Percentiles rank a stretch among this genome's conserved stretches.
phyloP scores from a whole-genome alignment of 2,113 vertebrate genomes.

The Nothoprocta perdicaria region DNA sequence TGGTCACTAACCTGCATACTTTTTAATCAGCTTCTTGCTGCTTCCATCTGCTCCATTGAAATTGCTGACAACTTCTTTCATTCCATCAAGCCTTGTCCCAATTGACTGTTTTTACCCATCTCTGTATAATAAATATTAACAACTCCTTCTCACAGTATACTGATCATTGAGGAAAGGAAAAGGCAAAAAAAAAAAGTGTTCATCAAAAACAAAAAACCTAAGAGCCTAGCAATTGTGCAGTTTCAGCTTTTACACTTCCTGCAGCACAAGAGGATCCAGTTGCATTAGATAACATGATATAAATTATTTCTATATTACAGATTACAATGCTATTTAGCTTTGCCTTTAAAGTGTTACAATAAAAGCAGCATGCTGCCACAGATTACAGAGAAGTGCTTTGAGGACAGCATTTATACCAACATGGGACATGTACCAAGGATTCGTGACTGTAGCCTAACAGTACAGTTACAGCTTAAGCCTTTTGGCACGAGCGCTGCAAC shows the following conservation, averaged over 20 bases:
- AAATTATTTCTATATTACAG: too few relatives aligned
- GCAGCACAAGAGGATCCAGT: neutral
- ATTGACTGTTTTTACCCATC: accelerated
- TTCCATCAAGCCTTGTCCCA: neutral
- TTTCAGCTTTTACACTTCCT: neutral
- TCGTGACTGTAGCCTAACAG: neutral
- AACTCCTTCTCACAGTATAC: neutral
- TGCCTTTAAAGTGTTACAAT: neutral
- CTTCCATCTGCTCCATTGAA: neutral
- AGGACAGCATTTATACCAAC: neutral
- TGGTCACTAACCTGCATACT: neutral
- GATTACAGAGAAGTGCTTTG: neutral
- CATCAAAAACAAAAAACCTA: neutral
- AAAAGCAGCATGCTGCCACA: neutral
- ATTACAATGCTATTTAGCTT: neutral
- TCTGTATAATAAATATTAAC: neutral
- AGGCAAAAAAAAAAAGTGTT: neutral
- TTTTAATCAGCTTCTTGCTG: neutral
- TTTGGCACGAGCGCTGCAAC: accelerated
- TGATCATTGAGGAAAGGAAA: neutral
- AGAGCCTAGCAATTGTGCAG: neutral
- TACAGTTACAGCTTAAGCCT: accelerated
- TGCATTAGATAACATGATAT: accelerated
- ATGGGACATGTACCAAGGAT: accelerated
- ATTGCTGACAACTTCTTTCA: neutral